A percentile compares a stretch with the other conserved stretches of the same genome.
These are phyloP conservation scores for Chrysolina americana DNA, from an alignment of 2,888 invertebrate species.

Conservation along the genomic window DNA sequence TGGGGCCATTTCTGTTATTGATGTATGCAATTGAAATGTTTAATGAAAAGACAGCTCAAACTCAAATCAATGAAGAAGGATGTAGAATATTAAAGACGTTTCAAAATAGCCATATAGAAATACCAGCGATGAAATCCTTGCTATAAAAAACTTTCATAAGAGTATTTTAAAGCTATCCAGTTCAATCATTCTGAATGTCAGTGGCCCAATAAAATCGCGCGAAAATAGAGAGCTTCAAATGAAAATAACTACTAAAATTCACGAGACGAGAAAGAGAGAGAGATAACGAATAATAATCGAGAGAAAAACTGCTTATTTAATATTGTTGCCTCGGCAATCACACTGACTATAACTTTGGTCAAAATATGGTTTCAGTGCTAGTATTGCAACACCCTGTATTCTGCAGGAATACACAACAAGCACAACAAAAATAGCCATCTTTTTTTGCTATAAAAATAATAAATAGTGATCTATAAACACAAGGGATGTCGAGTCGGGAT, in stretches of 20 bases:
- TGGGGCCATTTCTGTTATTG: background rate
- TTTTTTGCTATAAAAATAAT: conserved; percentile 12
- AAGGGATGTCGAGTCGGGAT: background rate
- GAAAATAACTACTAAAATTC: too few relatives aligned
- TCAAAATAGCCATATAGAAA: too few relatives aligned
- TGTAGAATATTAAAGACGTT: too few relatives aligned
- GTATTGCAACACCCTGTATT: conserved; percentile 4
- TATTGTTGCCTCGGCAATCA: background rate
- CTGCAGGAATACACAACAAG: background rate
- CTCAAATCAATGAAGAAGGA: too few relatives aligned
- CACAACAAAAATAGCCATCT: background rate
- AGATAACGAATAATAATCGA: background rate
- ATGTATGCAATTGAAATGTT: background rate
- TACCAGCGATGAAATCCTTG: too few relatives aligned
- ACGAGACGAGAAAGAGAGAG: background rate
- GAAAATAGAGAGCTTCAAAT: conserved; percentile 3
- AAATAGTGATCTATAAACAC: background rate
- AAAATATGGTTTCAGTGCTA: background rate
- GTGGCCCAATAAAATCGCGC: background rate
- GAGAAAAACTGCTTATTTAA: background rate
- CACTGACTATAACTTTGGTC: background rate
- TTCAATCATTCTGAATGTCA: background rate
- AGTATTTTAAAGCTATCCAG: background rate
- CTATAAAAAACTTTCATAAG: background rate
- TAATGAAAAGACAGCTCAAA: background rate